A percentile compares a stretch with the other conserved stretches of the same genome.
Evolutionary conservation across 2,113 vertebrate species (phyloP).

Genomic region (Galbula dea): DNA sequence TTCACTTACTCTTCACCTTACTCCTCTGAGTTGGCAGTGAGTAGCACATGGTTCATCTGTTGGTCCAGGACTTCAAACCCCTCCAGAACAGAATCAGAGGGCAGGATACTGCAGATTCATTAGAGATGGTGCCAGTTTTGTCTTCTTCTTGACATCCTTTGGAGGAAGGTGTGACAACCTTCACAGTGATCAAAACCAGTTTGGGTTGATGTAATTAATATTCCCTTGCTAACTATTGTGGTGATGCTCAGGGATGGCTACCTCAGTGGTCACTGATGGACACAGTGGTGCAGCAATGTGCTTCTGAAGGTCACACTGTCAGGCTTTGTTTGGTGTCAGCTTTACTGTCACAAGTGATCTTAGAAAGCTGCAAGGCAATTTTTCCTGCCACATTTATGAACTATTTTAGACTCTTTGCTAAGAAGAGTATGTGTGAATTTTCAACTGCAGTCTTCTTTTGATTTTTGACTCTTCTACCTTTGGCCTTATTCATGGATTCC

Average conservation of each 20-base stretch:
- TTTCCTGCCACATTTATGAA: not conserved
- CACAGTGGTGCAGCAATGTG: not conserved
- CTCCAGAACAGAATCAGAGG: accelerated
- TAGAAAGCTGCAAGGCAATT: not conserved
- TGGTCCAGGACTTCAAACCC: accelerated
- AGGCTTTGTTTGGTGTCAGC: conserved; percentile 33
- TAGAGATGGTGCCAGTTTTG: not conserved
- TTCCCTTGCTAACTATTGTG: not conserved
- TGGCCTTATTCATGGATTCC: not conserved
- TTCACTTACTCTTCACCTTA: accelerated
- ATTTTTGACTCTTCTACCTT: not conserved
- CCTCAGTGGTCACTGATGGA: not conserved
- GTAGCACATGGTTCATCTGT: accelerated
- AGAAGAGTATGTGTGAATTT: not conserved
- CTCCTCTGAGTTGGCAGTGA: not conserved
- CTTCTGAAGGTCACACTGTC: not conserved
- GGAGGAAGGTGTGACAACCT: not conserved
- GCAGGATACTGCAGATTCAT: accelerated
- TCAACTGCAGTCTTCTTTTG: not conserved
- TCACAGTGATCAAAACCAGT: not conserved
- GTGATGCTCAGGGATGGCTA: not conserved
- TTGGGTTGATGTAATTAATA: conserved; percentile 7
- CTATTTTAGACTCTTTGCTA: not conserved
- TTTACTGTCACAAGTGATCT: not conserved
- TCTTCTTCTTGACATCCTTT: not conserved